Base-by-base conservation (phyloP, 2,888 invertebrate genomes). In the Microctonus hyperodae region DNA sequence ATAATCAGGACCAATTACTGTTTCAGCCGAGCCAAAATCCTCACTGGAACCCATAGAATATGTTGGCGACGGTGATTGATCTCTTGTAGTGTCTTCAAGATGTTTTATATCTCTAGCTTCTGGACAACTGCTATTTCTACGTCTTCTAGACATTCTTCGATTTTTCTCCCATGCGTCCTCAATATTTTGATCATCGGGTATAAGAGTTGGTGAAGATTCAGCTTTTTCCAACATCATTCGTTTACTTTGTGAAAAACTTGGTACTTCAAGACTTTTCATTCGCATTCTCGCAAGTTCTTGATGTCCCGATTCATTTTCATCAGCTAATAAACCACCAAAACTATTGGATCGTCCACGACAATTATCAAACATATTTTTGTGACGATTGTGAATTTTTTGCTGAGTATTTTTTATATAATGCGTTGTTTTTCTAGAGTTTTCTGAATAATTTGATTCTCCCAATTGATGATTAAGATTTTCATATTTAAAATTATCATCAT, bases 11-110 rank as follows among this genome's bases (percentile, higher is more conserved):
- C 76, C 75, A 13, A 80, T 75, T 28, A 83, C 82, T 20, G 83
- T 83, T 68, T 83, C 83, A 69, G 76, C 75, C 13, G 84, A 83
- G 20, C 83, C 83, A 64, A 81, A 81, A 37, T 83, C 83, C 33
- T 83, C 81, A 71, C 82, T 81, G 50, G 82, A 82, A 58, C 78
- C 79, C 31, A 79, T 69, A 28, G 74, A 75, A 22, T 68, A 69
- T 22, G 62, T 67, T 11, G 70, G 65, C 16, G 69, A 58, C 13
- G 68, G 65, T 59, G 71, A 48, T 57, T 72, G 31, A 65, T 63
- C 56, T 65, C 22, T 22, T 44, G 25, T 25, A n/a, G 53, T 16
- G 44, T 35, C 55, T 2, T 65, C 64, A n/a, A 48, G 35, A 35
- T 53, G 58, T 10, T 44, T 60, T 1, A 76, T 64, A 9, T 78